Evolutionary conservation across 2,797 vertebrate genomes (phyloP).

Genomic region (Crenuchus spilurus): DNA sequence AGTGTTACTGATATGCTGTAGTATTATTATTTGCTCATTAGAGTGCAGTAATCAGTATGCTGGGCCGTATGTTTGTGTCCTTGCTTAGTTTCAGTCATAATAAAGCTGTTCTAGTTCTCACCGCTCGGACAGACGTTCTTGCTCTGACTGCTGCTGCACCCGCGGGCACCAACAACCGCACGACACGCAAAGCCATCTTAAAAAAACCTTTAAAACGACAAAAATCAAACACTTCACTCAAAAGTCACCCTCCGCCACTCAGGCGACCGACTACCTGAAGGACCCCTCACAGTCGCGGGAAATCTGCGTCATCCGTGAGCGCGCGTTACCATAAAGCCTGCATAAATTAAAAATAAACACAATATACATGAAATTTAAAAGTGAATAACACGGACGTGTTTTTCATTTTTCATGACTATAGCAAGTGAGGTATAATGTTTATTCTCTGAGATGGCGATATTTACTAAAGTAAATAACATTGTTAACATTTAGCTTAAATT

Average conservation of each 20-base stretch:
- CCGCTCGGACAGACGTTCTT: slow-evolving; percentile 59
- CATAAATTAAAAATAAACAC: background rate
- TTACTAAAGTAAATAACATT: no score
- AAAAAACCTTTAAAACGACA: slow-evolving; percentile 41
- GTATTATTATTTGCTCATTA: no score
- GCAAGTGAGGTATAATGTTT: no score
- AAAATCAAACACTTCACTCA: slow-evolving; percentile 44
- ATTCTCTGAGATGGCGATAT: no score
- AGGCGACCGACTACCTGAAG: slow-evolving; percentile 1
- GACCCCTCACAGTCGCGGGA: slow-evolving; percentile 37
- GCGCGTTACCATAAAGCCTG: background rate
- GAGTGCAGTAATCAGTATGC: no score
- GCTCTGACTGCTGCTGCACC: slow-evolving; percentile 54
- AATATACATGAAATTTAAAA: no score
- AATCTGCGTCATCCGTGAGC: slow-evolving; percentile 36
- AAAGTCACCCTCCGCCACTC: slow-evolving; percentile 15
- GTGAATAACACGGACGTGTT: no score
- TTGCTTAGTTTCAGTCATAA: slow-evolving; percentile 38
- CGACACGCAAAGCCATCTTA: slow-evolving; percentile 70
- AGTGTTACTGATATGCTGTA: no score
- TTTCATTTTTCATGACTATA: no score
- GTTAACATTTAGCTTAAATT: no score
- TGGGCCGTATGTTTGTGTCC: slow-evolving; percentile 22
- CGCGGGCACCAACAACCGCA: slow-evolving; percentile 62
- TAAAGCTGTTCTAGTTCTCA: slow-evolving; percentile 32